Evolutionary conservation across 2,113 vertebrate species (phyloP), one percentile per base, ranked within the genome.

Genomic region (Syngnathus typhle): DNA sequence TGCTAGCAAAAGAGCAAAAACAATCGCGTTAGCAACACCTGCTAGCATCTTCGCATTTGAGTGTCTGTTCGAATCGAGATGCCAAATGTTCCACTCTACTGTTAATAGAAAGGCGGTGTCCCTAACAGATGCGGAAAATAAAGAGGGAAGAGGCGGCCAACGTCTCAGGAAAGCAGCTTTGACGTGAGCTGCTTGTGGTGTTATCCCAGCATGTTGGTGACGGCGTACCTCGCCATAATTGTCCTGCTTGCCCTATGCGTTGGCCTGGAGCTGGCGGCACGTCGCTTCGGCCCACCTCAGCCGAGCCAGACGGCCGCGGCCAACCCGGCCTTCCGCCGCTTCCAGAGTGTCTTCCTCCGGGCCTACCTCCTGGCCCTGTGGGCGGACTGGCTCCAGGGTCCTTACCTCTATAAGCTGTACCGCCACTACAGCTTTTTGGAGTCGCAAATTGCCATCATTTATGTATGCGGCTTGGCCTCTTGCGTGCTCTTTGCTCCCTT

Each of bases 361-460:
- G 92, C 92, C 37, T 98, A 98, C 78, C 92, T 96, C 47, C 77
- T 94, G 76, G 95, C 94, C 1, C 84, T 98, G 78, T 95, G 94
- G 60, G 93, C 94, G 5, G 94, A 96, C 85, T 96, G 95, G 95
- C 90, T 98, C 41, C 95, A 98, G 82, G 95, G 94, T 1, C 95
- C 95, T 13, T 98, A 95, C 82, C 93, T 98, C 60, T 98, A 97
- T 84, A 96, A 96, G 81, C 93, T 98, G 0, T 97, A 98, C 85
- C 93, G 91, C 52, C 94, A 95, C 84, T 98, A 98, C 80, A 92
- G 89, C 81, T 98, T 98, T 82, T 86, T 97, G 87, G 95, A 97
- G 82, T 94, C 92, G 0, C 95, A 98, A 73, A 97, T 98, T 32
- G 93, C 94, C 78, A 94, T 96, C 61, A 89, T 98, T 37, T 98